Base-by-base conservation (phyloP, 2,888 invertebrate genomes). In the Temnothorax rugatulus region DNA sequence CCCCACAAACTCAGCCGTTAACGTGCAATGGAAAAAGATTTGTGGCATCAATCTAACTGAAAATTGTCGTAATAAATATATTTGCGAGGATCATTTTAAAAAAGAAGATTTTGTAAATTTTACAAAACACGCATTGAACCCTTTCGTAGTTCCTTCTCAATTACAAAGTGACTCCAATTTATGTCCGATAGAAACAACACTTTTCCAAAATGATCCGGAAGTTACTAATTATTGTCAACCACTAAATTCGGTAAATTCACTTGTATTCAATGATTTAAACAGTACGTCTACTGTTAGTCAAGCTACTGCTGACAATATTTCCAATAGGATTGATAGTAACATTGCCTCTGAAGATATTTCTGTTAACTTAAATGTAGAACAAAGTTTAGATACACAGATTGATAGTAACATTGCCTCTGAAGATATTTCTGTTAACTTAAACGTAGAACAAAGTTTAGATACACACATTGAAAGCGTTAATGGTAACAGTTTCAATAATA, bases 21-120 rank as follows among this genome's bases (percentile, higher is more conserved):
- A 47, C 44, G 15, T 25, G 15, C 1, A 66, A 66, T 66, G 18
- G 66, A 66, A 66, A 66, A 47, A 18, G 8, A 66, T 47, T 66
- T 66, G 18, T 66, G 9, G 18, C 11, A 64, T 64, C 5, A 25
- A 66, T 0, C 1, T 66, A 0, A 66, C 9, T 4, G 9, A 47
- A 47, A 41, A 25, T 66, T 29, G 29, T 29, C 2, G 29, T 2
- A 29, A 66, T 66, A 66, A 44, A 0, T 47, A 13, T 47, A 21
- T 66, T 18, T 66, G 47, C 5, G 44, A 66, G 9, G 25, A 66
- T 9, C 64, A 66, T 66, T 66, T 66, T 25, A 4, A 47, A 25
- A 34, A 34, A 34, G 0, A 34, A 66, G 9, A 47, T 47, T n/a
- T 66, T 66, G 25, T 66, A 25, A 66, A 66, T 25, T 66, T 66